phyloP scores from a whole-genome alignment of 1,140 invertebrate species.

The Pseudomyrmex cubaensis region DNA sequence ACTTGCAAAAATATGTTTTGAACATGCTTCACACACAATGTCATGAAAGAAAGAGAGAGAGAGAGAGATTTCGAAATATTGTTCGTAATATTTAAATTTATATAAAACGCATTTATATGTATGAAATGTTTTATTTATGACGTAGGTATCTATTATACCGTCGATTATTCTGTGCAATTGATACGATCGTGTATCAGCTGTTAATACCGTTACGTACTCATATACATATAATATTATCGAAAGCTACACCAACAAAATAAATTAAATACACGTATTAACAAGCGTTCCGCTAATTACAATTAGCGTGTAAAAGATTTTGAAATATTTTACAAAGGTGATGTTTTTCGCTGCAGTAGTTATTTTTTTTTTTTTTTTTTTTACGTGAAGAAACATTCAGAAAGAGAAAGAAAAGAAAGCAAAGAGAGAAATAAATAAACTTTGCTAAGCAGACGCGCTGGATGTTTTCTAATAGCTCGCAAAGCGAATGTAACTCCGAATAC shows the following conservation, averaged over 20 bases:
- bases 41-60: no score
- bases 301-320: conserved; percentile 1
- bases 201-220: neutral
- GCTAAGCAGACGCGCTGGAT: conserved; percentile 2
- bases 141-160: no score
- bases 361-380: neutral
- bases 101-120: no score
- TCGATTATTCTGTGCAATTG: neutral
- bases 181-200: neutral
- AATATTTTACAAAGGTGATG: neutral
- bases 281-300: neutral
- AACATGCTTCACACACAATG: no score
- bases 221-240: neutral
- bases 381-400: neutral
- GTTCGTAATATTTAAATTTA: no score
- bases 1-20: no score
- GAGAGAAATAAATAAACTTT: neutral
- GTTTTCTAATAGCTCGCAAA: neutral
- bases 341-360: neutral
- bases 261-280: neutral
- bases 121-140: no score
- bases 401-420: neutral
- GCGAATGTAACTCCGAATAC: conserved; percentile 32
- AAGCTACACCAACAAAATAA: neutral
- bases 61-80: no score